Evolutionary conservation across 2,888 invertebrate species (phyloP).

Genomic region (Chrysolina haemoptera): DNA sequence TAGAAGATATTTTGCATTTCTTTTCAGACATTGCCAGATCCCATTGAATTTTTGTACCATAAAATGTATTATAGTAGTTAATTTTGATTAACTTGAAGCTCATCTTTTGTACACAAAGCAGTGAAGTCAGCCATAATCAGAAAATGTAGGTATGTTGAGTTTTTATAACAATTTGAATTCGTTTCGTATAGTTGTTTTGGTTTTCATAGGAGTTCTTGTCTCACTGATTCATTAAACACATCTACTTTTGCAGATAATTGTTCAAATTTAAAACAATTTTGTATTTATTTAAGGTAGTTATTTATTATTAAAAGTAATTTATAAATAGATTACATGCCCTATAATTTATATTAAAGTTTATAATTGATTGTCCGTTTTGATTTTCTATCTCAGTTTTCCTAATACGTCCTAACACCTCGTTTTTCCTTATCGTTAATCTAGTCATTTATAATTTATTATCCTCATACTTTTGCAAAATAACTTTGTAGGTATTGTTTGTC

Average conservation of each 20-base stretch:
- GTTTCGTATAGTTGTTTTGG: too few species aligned
- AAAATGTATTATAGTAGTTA: not conserved
- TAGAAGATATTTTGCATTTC: constrained; percentile 94
- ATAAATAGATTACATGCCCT: not conserved
- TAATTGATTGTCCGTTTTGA: not conserved
- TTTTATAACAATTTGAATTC: too few species aligned
- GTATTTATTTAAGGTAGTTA: not conserved
- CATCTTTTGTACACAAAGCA: too few species aligned
- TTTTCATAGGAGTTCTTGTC: too few species aligned
- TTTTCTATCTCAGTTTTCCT: not conserved
- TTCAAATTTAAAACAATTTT: not conserved
- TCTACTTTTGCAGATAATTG: too few species aligned
- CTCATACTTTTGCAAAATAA: too few species aligned
- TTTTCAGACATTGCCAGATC: constrained; percentile 99
- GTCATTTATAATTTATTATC: too few species aligned
- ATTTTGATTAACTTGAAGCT: not conserved
- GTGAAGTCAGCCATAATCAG: too few species aligned
- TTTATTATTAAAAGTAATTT: not conserved
- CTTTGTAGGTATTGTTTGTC: too few species aligned
- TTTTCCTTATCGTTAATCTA: not conserved
- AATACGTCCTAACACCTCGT: not conserved
- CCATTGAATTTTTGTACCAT: constrained; percentile 70
- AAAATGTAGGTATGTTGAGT: too few species aligned
- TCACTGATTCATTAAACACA: too few species aligned
- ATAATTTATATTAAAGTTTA: not conserved